Base-by-base conservation (phyloP, 2,113 vertebrate species). In the Phyllopteryx taeniolatus region DNA sequence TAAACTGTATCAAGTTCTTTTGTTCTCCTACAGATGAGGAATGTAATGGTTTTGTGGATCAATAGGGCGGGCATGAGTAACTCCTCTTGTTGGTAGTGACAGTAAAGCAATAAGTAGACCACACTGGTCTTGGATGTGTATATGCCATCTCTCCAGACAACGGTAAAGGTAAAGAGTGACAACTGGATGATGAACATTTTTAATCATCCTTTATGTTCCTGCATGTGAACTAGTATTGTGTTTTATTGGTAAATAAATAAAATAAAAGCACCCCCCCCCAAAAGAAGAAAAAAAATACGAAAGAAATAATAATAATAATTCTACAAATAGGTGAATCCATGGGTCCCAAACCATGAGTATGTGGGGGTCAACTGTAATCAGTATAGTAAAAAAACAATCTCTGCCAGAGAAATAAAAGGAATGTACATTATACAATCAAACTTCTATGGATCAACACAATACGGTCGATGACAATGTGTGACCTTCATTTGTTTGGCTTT, bases 1-100 rank as follows among this genome's bases (percentile, higher is more conserved):
- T 72, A 83, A 78, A 85, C 76, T 73, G 31, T 87, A 86, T 90
- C 74, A 85, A 85, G 86, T 89, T 86, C 79, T 83, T 89, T 88
- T 87, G 81, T 87, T 88, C 82, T 79, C 73, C 60, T 84, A 73
- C 68, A 33, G 64, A 82, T 89, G 88, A 92, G 78, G 72, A 80
- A 88, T 82, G 83, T 82, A 68, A 78, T 82, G 83, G 87, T 79
- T 81, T 82, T 35, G n/a, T 74, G 31, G 84, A 86, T 89, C 85
- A 85, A 90, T 91, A 85, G 67, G 47, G 77, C 74, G 72, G 83
- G 61, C 70, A 67, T 83, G 84, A 89, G 63, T 82, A 80, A 82
- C 81, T 66, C 70, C 79, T 79, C 64, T 80, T 80, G 75, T 77
- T 80, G 62, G 67, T 67, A 42, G 53, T 22, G 67, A 77, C 79